Percentiles rank a stretch among this genome's conserved stretches.
phyloP scores from a whole-genome alignment of 1,140 invertebrate genomes.

The Phymorhynchus buccinoides region DNA sequence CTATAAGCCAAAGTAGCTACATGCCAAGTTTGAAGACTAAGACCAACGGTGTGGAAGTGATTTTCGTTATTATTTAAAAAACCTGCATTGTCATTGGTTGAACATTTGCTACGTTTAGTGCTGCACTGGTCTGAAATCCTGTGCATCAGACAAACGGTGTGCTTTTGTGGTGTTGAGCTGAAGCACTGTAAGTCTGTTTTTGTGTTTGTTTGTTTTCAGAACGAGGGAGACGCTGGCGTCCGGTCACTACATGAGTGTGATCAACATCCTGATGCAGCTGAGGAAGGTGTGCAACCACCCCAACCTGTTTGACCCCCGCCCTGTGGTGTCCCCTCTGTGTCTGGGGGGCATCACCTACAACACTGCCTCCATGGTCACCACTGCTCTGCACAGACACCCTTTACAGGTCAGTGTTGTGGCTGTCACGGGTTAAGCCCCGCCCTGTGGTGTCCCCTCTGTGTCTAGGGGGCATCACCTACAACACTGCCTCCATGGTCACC shows the following conservation, averaged over 20 bases:
- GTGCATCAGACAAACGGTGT: not conserved
- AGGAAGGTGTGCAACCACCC: conserved; percentile 99
- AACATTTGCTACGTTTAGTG: not conserved
- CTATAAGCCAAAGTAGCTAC: too few species aligned
- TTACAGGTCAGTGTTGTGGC: conserved; percentile 79
- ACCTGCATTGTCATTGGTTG: too few species aligned
- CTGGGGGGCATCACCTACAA: conserved; percentile 84
- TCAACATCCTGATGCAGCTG: conserved; percentile 99
- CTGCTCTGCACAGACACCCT: conserved; percentile 84
- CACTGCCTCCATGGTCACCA: conserved; percentile 79
- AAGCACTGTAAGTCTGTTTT: not conserved
- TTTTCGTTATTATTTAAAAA: not conserved
- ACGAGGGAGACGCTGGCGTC: conserved; percentile 95
- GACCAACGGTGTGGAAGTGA: too few species aligned
- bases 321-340: conserved; percentile 94
- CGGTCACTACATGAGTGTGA: conserved; percentile 97
- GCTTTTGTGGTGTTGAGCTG: not conserved
- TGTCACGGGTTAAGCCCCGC: conserved; percentile 85
- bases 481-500: conserved; percentile 79
- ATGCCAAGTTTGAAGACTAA: too few species aligned
- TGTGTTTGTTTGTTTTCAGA: conserved; percentile 76
- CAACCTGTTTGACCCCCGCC: conserved; percentile 97
- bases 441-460: conserved; percentile 96
- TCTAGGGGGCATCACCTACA: conserved; percentile 84
- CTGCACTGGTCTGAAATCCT: not conserved